Percentiles rank a stretch among this genome's conserved stretches.
These are phyloP conservation scores for Bucorvus abyssinicus DNA, from an alignment of 2,797 vertebrate genomes.

Conservation along the genomic window DNA sequence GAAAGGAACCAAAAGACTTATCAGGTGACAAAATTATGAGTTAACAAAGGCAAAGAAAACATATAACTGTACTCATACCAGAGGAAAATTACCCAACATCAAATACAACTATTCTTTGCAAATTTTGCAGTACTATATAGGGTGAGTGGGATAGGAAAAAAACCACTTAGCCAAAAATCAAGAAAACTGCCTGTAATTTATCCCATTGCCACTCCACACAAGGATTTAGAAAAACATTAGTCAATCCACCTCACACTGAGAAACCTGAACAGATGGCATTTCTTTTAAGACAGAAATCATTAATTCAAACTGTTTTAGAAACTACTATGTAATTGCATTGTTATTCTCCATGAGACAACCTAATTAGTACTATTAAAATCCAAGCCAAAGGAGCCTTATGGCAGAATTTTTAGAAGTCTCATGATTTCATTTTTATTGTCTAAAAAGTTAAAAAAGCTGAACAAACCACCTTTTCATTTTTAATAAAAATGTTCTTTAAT, in stretches of 20 bases:
- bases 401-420: not conserved
- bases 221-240: not conserved
- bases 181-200: not conserved
- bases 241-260: not conserved
- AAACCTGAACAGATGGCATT: not conserved
- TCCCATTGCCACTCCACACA: not conserved
- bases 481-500: not conserved
- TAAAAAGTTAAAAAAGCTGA: not conserved
- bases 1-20: not conserved
- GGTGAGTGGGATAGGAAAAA: not conserved
- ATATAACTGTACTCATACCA: not conserved
- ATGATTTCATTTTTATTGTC: not conserved
- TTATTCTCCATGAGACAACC: not conserved
- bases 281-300: not conserved
- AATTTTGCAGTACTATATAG: not conserved
- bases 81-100: not conserved
- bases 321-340: not conserved
- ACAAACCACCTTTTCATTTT: not conserved
- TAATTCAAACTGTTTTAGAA: not conserved
- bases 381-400: not conserved
- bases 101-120: not conserved
- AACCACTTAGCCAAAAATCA: not conserved
- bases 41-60: not conserved
- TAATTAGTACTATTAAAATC: constrained; percentile 3
- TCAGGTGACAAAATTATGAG: not conserved